Evolutionary conservation across 1,140 invertebrate genomes (phyloP), one percentile per base, ranked within the genome.

Genomic region (Archegozetes longisetosus): DNA sequence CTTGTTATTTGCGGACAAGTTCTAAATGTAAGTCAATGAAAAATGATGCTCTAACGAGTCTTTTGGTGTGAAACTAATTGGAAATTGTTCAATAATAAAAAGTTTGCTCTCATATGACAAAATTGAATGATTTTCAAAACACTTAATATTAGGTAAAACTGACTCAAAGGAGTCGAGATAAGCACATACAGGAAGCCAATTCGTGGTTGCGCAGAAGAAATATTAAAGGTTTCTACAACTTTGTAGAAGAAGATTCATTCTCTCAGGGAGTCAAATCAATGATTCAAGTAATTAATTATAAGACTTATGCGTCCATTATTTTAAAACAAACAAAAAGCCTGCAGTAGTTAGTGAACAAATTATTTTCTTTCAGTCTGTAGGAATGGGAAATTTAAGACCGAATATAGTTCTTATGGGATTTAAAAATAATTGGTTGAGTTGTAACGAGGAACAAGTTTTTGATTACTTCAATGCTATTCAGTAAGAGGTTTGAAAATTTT

Each of bases 341-440:
- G n/a, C n/a, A n/a, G n/a, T n/a, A n/a, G n/a, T n/a, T n/a, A n/a
- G n/a, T 26, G 25, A 13, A 26, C 4, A 59, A 47, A 13, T 20
- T 47, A 47, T 47, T 47, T 13, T 48, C 60, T 60, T 64, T 13
- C 27, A 68, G 66, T 50, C 49, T 14, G 81, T 81, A 22, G 90
- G 90, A 13, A 77, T 94, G 51, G 89, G 90, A 1, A 93, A 93
- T 75, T 75, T 94, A 60, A 81, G 79, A 64, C 89, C 90, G 0
- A 94, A 93, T 68, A 87, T 93, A 61, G 69, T 93, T 2, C 70
- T 93, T 61, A 82, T 92, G 81, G 76, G 76, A 23, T 78, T 69
- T 62, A 75, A 74, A 61, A 60, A 60, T 20, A 67, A 72, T 55
- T 77, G 75, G 75, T 62, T 66, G 25, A 65, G 65, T 4, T 65